Conservation (phyloP, 2,113 vertebrate species). For the Gopherus evgoodei region DNA sequence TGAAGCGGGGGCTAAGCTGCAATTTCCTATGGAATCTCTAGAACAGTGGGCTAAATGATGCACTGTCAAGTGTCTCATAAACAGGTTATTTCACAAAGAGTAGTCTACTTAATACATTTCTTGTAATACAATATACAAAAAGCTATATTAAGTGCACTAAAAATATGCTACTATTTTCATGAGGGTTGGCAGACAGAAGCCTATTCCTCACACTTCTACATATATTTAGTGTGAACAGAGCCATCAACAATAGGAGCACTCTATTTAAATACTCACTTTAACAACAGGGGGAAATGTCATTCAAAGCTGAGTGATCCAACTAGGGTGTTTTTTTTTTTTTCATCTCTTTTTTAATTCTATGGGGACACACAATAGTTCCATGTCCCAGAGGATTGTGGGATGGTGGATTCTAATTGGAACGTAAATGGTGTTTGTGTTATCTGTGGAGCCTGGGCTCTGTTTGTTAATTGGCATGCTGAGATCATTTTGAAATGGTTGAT, state of each 20-base stretch:
- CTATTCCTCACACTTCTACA: background rate
- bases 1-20: background rate
- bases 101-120: background rate
- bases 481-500: conserved; percentile 78
- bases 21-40: background rate
- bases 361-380: background rate
- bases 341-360: background rate
- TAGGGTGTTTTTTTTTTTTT: background rate
- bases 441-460: conserved; percentile 65
- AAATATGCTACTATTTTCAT: background rate
- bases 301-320: conserved; percentile 1
- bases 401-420: conserved; percentile 71
- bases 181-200: background rate
- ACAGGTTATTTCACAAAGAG: background rate
- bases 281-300: background rate
- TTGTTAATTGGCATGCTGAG: conserved; percentile 81
- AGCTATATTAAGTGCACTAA: background rate
- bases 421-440: conserved; percentile 70
- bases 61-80: background rate
- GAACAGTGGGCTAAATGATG: background rate
- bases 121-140: background rate
- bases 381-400: conserved; percentile 30
- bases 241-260: background rate
- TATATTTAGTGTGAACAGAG: background rate
- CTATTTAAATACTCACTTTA: fast-evolving